These are phyloP conservation scores for Sminthurinus aureus DNA, from an alignment of 2,888 invertebrate genomes.

Conservation along the genomic window DNA sequence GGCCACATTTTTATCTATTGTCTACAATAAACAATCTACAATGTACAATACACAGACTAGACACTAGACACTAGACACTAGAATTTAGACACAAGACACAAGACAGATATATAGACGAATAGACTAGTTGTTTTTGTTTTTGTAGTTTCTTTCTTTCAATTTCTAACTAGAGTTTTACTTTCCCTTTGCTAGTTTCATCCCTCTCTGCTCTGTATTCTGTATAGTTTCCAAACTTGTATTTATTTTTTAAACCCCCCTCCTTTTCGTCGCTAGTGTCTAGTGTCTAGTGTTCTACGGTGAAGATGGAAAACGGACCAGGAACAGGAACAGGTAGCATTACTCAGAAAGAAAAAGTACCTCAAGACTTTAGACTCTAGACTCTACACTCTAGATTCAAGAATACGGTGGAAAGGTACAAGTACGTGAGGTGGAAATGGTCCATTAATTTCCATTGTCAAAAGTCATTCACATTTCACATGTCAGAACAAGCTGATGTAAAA, in stretches of 20 bases:
- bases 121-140: conserved; percentile 7
- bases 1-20: conserved; percentile 58
- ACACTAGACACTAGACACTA: too few species aligned
- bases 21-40: conserved; percentile 12
- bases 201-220: background rate
- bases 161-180: conserved; percentile 17
- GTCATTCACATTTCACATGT: conserved; percentile 1
- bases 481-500: background rate
- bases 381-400: too few species aligned
- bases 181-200: conserved; percentile 12
- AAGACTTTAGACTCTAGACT: too few species aligned
- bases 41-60: background rate
- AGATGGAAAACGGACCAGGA: too few species aligned
- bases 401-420: background rate
- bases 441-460: conserved; percentile 14
- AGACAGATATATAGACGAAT: too few species aligned
- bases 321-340: too few species aligned
- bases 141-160: conserved; percentile 15
- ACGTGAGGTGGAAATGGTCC: background rate
- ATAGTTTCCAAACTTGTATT: background rate
- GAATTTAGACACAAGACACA: too few species aligned
- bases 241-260: background rate
- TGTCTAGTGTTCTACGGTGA: too few species aligned
- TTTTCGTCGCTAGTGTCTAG: too few species aligned
- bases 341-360: too few species aligned